Evolutionary conservation across 1,140 invertebrate species (phyloP).

Genomic region (Drosophila melanogaster): Release_6_plus_ISO1_MT NT_033777.3:14766001-14766500

Average conservation of each 20-base stretch:
- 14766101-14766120: slow-evolving; percentile 46
- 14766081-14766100: slow-evolving; percentile 71
- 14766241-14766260: not conserved
- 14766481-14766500: slow-evolving; percentile 12
- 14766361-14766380: not conserved
- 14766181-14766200: slow-evolving; percentile 10
- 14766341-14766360: not conserved
- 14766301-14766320: too few relatives aligned
- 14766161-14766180: slow-evolving; percentile 67
- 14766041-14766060: slow-evolving; percentile 63
- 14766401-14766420: slow-evolving; percentile 21
- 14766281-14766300: too few relatives aligned
- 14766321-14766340: too few relatives aligned
- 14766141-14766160: slow-evolving; percentile 70
- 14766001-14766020: slow-evolving; percentile 10
- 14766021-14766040: slow-evolving; percentile 69
- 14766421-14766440: slow-evolving; percentile 10
- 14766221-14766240: not conserved
- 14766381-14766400: slow-evolving; percentile 9
- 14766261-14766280: not conserved
- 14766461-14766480: slow-evolving; percentile 12
- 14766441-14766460: not conserved
- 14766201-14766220: slow-evolving; percentile 12
- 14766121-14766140: slow-evolving; percentile 76
- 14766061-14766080: slow-evolving; percentile 52